Conservation (phyloP, 2,113 vertebrate species). For the Epinephelus moara region DNA sequence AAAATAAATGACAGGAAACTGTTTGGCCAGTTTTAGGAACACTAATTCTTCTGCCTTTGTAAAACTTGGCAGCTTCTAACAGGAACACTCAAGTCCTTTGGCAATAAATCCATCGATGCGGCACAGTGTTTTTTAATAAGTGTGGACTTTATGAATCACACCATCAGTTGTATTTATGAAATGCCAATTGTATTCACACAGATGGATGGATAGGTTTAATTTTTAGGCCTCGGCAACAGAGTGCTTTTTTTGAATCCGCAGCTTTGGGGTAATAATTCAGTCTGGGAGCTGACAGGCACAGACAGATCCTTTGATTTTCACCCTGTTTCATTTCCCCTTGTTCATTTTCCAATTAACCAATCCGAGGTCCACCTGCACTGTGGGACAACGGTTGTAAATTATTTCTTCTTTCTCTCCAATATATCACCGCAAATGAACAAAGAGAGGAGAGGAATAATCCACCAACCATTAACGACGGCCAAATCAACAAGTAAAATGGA, state of each 20-base stretch:
- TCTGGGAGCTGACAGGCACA: slow-evolving; percentile 56
- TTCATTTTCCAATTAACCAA: slow-evolving; percentile 64
- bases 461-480: slow-evolving; percentile 13
- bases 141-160: slow-evolving; percentile 50
- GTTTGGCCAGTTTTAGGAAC: neutral
- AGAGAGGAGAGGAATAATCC: slow-evolving; percentile 37
- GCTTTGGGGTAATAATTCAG: slow-evolving; percentile 60
- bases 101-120: slow-evolving; percentile 45
- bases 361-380: slow-evolving; percentile 46
- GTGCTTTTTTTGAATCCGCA: slow-evolving; percentile 13
- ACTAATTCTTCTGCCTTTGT: neutral
- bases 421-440: slow-evolving; percentile 52
- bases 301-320: slow-evolving; percentile 66
- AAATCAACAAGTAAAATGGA: neutral
- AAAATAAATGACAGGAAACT: neutral
- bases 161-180: slow-evolving; percentile 64
- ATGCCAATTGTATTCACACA: slow-evolving; percentile 60
- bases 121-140: slow-evolving; percentile 50
- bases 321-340: slow-evolving; percentile 61
- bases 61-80: slow-evolving; percentile 10
- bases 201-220: slow-evolving; percentile 68
- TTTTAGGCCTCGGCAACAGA: slow-evolving; percentile 14
- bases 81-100: slow-evolving; percentile 22
- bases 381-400: slow-evolving; percentile 49
- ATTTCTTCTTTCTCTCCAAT: slow-evolving; percentile 40